Base-by-base conservation (phyloP, 2,888 invertebrate species). In the Tanaodytes sp. region DNA sequence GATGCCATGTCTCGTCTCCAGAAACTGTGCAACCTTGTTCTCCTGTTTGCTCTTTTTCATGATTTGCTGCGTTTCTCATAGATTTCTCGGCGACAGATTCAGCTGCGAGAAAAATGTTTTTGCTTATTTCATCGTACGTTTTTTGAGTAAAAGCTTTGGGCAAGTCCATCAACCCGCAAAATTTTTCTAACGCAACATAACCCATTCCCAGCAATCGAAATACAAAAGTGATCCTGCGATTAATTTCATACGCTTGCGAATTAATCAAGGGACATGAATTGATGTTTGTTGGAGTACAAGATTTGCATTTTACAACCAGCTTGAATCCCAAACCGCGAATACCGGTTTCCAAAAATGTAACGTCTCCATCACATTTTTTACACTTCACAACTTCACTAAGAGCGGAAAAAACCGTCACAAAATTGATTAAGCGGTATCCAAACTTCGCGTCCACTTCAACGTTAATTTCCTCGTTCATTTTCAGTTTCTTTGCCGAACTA, bases 171-270 rank as follows among this genome's bases (percentile, higher is more conserved):
- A 57, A 31, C 2, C 57, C 36, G 42, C 45, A 73, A 67, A 76
- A 76, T 30, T 76, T 55, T 46, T 76, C 73, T 11, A 75, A 51
- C 9, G 74, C 73, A 62, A n/a, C 33, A 33, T 33, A 33, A 33
- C 33, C 33, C 33, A 33, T 37, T 37, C 37, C 37, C 15, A 37
- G 37, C 9, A 37, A 15, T 37, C 37, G 37, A 15, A 37, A 37
- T 37, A 37, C 15, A 37, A 37, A 37, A 15, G 15, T 15, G 15
- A 37, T 37, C 37, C 37, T 37, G 37, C 37, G 12, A 37, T 37
- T 37, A 15, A 37, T 15, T 37, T 14, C 37, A 15, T 37, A 37
- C 15, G 37, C 37, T 37, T 37, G 12, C 37, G 15, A 5, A 15
- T 37, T 37, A 15, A 37, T 37, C 9, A 37, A 37, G 15, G 37